Percentiles rank a stretch among this genome's conserved stretches.
These are phyloP conservation scores for Labeo rohita DNA, from an alignment of 2,113 vertebrate genomes.

Conservation along the genomic window DNA sequence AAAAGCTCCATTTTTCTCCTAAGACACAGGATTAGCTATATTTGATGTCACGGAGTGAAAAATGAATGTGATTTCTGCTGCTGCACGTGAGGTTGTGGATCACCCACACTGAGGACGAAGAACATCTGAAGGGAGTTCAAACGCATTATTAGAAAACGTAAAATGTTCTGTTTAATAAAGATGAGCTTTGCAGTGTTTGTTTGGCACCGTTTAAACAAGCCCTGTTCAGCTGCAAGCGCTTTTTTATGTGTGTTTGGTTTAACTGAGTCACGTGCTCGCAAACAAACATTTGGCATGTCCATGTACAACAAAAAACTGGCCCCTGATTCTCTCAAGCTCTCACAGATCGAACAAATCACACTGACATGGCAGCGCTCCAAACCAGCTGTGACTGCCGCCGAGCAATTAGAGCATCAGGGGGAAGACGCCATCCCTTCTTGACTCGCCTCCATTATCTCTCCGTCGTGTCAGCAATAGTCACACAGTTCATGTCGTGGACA, in stretches of 20 bases:
- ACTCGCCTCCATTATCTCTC: slow-evolving; percentile 35
- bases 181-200: not conserved
- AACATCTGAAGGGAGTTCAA: slow-evolving; percentile 1
- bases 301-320: slow-evolving; percentile 37
- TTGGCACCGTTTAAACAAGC: not conserved
- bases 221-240: not conserved
- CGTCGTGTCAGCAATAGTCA: not conserved
- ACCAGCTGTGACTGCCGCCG: slow-evolving; percentile 45
- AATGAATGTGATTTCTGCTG: not conserved
- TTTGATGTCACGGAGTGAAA: slow-evolving; percentile 37
- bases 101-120: not conserved
- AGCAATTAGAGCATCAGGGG: slow-evolving; percentile 50
- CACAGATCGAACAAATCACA: slow-evolving; percentile 50
- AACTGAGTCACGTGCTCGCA: not conserved
- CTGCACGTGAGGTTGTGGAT: not conserved
- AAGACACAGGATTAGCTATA: slow-evolving; percentile 40
- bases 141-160: slow-evolving; percentile 9
- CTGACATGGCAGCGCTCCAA: slow-evolving; percentile 44
- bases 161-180: not conserved
- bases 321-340: slow-evolving; percentile 37
- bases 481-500: slow-evolving; percentile 19
- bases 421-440: slow-evolving; percentile 21
- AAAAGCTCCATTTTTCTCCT: slow-evolving; percentile 24
- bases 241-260: not conserved
- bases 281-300: slow-evolving; percentile 19